These are phyloP conservation scores for Variabilichromis moorii DNA, from an alignment of 2,113 vertebrate species.

Conservation along the genomic window DNA sequence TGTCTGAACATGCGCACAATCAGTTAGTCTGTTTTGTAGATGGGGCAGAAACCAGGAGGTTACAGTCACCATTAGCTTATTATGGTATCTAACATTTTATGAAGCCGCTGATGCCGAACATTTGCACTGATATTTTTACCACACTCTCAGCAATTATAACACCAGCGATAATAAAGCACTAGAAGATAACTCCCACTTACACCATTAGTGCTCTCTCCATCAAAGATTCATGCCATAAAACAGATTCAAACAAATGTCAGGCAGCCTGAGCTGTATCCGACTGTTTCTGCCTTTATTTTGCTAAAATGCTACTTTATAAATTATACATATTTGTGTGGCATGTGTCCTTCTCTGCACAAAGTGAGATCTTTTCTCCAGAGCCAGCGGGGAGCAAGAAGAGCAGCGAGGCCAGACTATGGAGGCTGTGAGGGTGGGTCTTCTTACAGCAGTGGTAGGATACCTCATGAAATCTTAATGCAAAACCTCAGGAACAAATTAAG, in stretches of 20 bases:
- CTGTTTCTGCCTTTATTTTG: not conserved
- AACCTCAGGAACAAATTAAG: not conserved
- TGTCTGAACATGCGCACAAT: not conserved
- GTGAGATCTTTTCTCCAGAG: not conserved
- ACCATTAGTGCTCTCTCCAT: not conserved
- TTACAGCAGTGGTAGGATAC: not conserved
- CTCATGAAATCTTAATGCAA: not conserved
- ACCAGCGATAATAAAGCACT: not conserved
- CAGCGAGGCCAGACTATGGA: not conserved
- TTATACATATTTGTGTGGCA: not conserved
- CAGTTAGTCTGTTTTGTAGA: not conserved
- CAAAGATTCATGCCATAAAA: conserved; percentile 1
- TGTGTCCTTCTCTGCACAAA: not conserved
- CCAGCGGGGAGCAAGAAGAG: not conserved
- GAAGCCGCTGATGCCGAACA: rapidly evolving
- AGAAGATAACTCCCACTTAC: not conserved
- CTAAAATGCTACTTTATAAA: not conserved
- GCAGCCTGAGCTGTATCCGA: not conserved
- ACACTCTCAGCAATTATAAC: not conserved
- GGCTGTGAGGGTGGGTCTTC: not conserved
- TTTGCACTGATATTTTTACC: not conserved
- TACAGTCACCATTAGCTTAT: not conserved
- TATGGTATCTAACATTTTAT: not conserved
- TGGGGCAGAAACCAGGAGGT: not conserved
- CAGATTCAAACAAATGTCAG: not conserved